These are phyloP conservation scores for Thysanoteuthis rhombus DNA, from an alignment of 2,888 invertebrate species.

Conservation along the genomic window DNA sequence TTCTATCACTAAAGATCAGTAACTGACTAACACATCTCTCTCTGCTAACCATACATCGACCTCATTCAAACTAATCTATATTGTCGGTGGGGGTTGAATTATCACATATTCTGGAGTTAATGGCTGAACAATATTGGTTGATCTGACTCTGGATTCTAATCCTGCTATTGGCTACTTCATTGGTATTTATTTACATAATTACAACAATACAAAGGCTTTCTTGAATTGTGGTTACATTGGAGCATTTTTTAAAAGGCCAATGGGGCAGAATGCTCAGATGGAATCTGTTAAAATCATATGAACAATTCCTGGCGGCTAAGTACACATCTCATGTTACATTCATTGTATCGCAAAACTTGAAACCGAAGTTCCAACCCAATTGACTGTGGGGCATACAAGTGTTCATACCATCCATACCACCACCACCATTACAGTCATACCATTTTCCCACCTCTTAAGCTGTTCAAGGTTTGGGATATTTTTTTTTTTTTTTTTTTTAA, in stretches of 20 bases:
- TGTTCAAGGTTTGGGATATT: neutral
- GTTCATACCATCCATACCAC: neutral
- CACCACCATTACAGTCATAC: neutral
- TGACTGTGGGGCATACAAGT: neutral
- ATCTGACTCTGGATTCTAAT: too few species aligned
- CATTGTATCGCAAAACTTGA: neutral
- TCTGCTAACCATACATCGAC: too few species aligned
- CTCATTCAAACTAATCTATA: too few species aligned
- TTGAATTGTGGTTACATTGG: neutral
- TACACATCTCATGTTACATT: neutral
- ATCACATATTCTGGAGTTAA: too few species aligned
- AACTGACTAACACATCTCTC: too few species aligned
- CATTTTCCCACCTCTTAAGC: neutral
- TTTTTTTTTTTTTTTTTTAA: too few species aligned
- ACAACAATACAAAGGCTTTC: neutral
- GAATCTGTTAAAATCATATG: neutral
- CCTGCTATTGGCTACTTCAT: too few species aligned
- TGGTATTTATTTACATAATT: too few species aligned
- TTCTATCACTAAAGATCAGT: too few species aligned
- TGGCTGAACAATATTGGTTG: too few species aligned
- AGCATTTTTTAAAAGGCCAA: neutral
- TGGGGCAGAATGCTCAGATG: neutral
- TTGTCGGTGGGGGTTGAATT: too few species aligned
- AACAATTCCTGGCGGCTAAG: neutral
- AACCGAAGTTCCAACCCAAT: too few species aligned